phyloP scores from a whole-genome alignment of 2,888 invertebrate genomes.

The Tipula unca region DNA sequence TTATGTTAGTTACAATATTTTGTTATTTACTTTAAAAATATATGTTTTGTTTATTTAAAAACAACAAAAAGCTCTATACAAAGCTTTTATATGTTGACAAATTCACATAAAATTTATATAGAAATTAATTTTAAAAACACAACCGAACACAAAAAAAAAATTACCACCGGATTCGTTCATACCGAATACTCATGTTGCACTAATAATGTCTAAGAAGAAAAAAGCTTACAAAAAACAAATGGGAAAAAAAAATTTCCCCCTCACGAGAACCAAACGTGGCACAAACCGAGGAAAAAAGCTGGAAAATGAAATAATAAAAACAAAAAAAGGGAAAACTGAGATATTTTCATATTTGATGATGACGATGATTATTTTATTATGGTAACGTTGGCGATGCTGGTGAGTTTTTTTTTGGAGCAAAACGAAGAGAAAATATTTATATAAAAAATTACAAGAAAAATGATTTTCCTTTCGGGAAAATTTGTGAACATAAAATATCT shows the following conservation, averaged over 20 bases:
- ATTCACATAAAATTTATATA: background rate
- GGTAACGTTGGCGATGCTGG: background rate
- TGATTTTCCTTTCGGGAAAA: conserved; percentile 14
- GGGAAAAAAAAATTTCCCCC: background rate
- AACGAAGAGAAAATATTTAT: background rate
- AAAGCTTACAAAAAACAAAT: background rate
- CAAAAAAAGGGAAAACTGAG: background rate
- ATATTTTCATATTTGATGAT: background rate
- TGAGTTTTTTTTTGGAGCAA: background rate
- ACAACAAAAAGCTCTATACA: background rate
- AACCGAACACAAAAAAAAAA: background rate
- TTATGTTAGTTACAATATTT: background rate
- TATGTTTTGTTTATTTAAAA: background rate
- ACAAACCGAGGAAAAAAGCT: background rate
- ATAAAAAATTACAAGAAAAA: background rate
- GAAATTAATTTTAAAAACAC: background rate
- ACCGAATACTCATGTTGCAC: conserved; percentile 14
- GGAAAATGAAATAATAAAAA: background rate
- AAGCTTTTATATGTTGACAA: background rate
- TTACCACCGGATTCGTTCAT: background rate
- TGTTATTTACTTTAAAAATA: background rate
- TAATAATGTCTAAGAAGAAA: background rate
- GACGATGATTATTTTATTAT: background rate
- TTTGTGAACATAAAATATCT: background rate
- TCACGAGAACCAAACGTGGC: background rate